Base-by-base conservation (phyloP, 2,888 invertebrate genomes). In the Epistrophella euchroma region DNA sequence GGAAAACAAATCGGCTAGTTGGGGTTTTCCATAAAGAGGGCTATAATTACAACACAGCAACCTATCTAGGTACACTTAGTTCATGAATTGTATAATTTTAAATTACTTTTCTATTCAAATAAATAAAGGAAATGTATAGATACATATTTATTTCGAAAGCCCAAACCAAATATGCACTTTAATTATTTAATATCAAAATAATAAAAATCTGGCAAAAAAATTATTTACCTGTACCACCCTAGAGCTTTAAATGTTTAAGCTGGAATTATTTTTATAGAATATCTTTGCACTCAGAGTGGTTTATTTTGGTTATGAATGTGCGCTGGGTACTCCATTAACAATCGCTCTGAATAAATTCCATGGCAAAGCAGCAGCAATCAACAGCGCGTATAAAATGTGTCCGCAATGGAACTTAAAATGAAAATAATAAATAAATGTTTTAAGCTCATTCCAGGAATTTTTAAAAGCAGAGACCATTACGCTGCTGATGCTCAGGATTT, bases 361-460 rank as follows among this genome's bases (percentile, higher is more conserved):
- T 1, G 7, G 50, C 15, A 58, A 19, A 19, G 19, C 22, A 6
- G 11, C n/a, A 37, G 56, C 58, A 86, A 78, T 82, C 75, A 78
- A 82, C 82, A 82, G 82, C n/a, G 82, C 25, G n/a, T n/a, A 64
- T 86, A 64, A 82, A 52, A 77, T 81, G n/a, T 68, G 58, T 76
- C 80, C 81, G 55, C 66, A 62, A 70, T 73, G 73, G 64, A 70
- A 74, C 43, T 77, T n/a, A 35, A 78, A 66, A 71, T 66, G 56
- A 60, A 85, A 85, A 76, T 66, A 81, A 81, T 85, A 77, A 85
- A 81, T 81, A 81, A 72, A 75, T 77, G 68, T 50, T 73, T 86
- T 25, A 32, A 74, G 64, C 68, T 72, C 52, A 73, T 52, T 37
- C 68, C 52, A 62, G 43, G 43, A 43, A 2, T 22, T 17, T 22